A percentile compares a stretch with the other conserved stretches of the same genome.
These are phyloP conservation scores for Palaemon carinicauda DNA, from an alignment of 1,140 invertebrate genomes.

Conservation along the genomic window DNA sequence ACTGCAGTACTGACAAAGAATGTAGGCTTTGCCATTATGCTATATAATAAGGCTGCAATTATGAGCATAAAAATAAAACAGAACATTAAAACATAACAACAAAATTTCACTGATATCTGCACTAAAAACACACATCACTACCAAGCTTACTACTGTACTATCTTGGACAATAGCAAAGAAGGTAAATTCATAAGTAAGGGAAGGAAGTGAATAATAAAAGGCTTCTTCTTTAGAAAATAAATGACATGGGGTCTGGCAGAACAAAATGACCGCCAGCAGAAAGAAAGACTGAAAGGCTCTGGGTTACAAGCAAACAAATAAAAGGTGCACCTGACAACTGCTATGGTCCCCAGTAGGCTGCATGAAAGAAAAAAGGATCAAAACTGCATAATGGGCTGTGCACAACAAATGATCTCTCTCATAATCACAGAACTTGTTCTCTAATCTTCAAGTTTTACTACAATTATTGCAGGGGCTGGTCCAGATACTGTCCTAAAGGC, in stretches of 20 bases:
- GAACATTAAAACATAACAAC: background rate
- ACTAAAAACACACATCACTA: background rate
- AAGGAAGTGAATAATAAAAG: no score
- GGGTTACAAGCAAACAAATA: constrained; percentile 52
- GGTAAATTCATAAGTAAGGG: background rate
- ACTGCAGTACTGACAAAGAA: no score
- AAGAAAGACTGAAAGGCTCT: constrained; percentile 38
- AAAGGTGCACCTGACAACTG: constrained; percentile 54
- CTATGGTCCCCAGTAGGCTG: constrained; percentile 56
- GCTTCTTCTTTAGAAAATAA: no score
- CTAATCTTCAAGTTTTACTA: background rate
- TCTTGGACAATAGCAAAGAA: no score
- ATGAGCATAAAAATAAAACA: no score
- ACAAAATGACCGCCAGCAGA: constrained; percentile 29
- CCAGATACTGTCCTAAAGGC: background rate
- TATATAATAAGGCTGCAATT: no score
- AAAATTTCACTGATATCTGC: background rate
- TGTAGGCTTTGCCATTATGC: no score
- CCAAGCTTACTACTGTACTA: no score
- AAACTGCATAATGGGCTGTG: constrained; percentile 49
- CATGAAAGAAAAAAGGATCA: constrained; percentile 57
- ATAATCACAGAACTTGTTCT: background rate
- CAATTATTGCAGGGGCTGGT: background rate
- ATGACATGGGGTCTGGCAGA: background rate
- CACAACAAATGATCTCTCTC: background rate